phyloP scores from a whole-genome alignment of 2,113 vertebrate species.

The Periophthalmus modestus region DNA sequence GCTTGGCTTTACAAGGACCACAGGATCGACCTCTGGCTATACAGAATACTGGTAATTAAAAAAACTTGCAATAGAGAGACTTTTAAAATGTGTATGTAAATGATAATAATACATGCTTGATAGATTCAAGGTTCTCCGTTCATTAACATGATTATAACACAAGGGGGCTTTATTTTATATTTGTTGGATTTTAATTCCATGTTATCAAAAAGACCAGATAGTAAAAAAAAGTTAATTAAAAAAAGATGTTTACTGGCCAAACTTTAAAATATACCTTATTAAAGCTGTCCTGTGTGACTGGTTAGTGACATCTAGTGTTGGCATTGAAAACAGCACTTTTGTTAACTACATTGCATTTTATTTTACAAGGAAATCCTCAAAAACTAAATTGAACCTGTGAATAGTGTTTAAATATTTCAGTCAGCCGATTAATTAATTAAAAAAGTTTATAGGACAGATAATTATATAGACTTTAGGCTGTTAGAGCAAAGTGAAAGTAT shows the following conservation, averaged over 20 bases:
- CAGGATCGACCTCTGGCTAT: constrained; percentile 77
- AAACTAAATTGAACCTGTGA: neutral
- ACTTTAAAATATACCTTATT: neutral
- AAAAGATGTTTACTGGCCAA: neutral
- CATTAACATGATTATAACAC: neutral
- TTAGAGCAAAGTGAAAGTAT: too few relatives aligned
- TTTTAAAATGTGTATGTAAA: constrained; percentile 19
- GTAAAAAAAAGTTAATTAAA: too few relatives aligned
- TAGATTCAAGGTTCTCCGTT: neutral
- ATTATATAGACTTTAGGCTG: too few relatives aligned
- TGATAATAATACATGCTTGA: neutral
- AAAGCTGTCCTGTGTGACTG: neutral
- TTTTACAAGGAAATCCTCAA: neutral
- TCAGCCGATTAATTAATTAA: neutral
- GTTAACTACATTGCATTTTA: neutral
- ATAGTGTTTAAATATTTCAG: neutral
- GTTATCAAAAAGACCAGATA: neutral
- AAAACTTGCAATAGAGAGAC: neutral
- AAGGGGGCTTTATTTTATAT: too few relatives aligned
- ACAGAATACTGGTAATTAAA: constrained; percentile 77
- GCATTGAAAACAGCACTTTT: neutral
- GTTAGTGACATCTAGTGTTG: neutral
- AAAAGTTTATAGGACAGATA: neutral
- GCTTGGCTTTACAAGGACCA: constrained; percentile 72
- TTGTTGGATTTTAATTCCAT: too few relatives aligned